Percentiles rank a stretch among this genome's conserved stretches.
These are phyloP conservation scores for Belgica antarctica DNA, from an alignment of 2,888 invertebrate genomes.

Conservation along the genomic window DNA sequence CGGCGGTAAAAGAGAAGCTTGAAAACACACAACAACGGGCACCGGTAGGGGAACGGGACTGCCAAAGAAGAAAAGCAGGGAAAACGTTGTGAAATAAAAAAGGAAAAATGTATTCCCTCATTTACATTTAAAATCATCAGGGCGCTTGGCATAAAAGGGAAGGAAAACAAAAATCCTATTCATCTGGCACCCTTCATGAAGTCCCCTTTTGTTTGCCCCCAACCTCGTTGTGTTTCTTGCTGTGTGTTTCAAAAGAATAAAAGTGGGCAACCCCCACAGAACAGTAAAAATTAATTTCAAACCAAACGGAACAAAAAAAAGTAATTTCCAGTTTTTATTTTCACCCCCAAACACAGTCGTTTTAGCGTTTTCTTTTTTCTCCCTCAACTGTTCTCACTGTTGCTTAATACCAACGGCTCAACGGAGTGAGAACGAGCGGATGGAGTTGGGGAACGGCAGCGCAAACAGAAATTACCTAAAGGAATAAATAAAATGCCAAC, in stretches of 20 bases:
- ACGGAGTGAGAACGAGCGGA: no score
- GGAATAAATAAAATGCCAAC: constrained; percentile 43
- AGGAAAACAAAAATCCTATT: constrained; percentile 30
- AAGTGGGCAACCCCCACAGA: constrained; percentile 15
- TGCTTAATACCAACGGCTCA: neutral
- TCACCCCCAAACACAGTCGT: neutral
- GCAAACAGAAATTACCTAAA: constrained; percentile 8
- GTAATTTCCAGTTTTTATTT: constrained; percentile 41
- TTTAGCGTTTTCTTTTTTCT: neutral
- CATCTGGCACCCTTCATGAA: constrained; percentile 36
- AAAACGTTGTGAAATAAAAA: constrained; percentile 39
- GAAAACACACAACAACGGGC: constrained; percentile 1
- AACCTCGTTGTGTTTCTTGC: no score
- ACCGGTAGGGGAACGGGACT: neutral
- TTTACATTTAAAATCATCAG: constrained; percentile 42
- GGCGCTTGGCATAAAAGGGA: constrained; percentile 9
- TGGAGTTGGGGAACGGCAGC: neutral
- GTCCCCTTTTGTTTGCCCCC: neutral
- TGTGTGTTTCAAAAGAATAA: no score
- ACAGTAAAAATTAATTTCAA: constrained; percentile 43
- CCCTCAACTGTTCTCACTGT: constrained; percentile 9
- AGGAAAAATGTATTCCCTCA: constrained; percentile 33
- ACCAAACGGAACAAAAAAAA: constrained; percentile 43
- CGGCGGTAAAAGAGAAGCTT: neutral
- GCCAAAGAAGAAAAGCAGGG: constrained; percentile 10